A percentile compares a stretch with the other conserved stretches of the same genome.
phyloP scores from a whole-genome alignment of 1,140 invertebrate genomes.

The Mesaphorura yosii region DNA sequence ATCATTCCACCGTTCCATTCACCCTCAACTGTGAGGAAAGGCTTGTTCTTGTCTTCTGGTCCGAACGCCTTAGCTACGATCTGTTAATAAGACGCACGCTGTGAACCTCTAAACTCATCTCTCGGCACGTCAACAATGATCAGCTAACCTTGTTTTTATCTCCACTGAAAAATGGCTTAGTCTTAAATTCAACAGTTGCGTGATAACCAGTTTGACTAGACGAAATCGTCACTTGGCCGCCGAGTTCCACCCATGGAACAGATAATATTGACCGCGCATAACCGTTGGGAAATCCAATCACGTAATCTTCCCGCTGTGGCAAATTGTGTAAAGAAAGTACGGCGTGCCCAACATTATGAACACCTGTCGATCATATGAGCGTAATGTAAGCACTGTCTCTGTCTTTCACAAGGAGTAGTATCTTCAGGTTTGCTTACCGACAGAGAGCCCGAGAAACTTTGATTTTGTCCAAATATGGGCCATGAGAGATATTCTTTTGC shows the following conservation, averaged over 20 bases:
- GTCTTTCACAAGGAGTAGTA: not conserved
- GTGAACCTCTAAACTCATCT: not conserved
- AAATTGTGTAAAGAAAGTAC: slow-evolving; percentile 22
- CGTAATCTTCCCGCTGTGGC: slow-evolving; percentile 25
- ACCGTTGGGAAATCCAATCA: slow-evolving; percentile 72
- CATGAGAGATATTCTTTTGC: slow-evolving; percentile 78
- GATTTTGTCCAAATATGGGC: slow-evolving; percentile 96
- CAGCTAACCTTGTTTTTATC: slow-evolving; percentile 58
- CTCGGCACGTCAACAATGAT: not conserved
- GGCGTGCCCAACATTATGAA: slow-evolving; percentile 70
- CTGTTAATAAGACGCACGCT: slow-evolving; percentile 33
- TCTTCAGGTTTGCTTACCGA: slow-evolving; percentile 42
- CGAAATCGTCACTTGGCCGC: slow-evolving; percentile 72
- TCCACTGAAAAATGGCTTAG: slow-evolving; percentile 94
- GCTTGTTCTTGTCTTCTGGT: slow-evolving; percentile 68
- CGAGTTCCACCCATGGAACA: slow-evolving; percentile 92
- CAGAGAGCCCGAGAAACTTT: slow-evolving; percentile 90
- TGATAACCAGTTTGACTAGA: slow-evolving; percentile 81
- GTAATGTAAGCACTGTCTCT: not conserved
- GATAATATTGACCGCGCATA: slow-evolving; percentile 89
- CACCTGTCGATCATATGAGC: slow-evolving; percentile 39
- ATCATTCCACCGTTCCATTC: slow-evolving; percentile 96
- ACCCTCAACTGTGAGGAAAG: slow-evolving; percentile 71
- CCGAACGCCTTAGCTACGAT: slow-evolving; percentile 68
- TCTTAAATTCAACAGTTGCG: slow-evolving; percentile 82